phyloP scores from a whole-genome alignment of 1,140 invertebrate species.

The Microvelia longipes region DNA sequence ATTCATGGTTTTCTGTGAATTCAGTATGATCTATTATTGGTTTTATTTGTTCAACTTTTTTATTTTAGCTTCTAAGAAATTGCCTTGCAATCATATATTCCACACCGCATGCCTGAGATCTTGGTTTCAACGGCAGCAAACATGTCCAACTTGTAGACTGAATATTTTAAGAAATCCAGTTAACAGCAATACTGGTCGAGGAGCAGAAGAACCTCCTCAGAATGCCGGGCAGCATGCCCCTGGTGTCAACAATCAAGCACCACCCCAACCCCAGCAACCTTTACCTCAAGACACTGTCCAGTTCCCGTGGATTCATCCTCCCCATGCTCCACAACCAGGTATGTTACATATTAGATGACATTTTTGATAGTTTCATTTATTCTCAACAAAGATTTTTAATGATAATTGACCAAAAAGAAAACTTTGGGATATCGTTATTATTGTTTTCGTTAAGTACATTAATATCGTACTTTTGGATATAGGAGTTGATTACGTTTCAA shows the following conservation, averaged over 20 bases:
- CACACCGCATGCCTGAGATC: constrained; percentile 94
- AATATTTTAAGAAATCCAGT: constrained; percentile 73
- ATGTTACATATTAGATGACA: too few species aligned
- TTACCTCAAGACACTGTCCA: background rate
- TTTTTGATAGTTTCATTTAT: too few species aligned
- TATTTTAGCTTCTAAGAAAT: constrained; percentile 75
- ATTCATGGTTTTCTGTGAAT: too few species aligned
- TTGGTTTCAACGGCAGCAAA: constrained; percentile 99
- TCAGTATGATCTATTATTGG: too few species aligned
- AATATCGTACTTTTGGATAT: too few species aligned
- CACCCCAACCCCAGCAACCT: constrained; percentile 7
- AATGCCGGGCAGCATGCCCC: constrained; percentile 27
- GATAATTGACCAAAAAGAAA: too few species aligned
- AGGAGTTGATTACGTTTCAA: too few species aligned
- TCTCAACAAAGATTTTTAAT: too few species aligned
- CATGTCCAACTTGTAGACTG: constrained; percentile 94
- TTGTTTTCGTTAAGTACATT: too few species aligned
- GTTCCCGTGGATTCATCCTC: constrained; percentile 1
- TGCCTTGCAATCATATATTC: constrained; percentile 99
- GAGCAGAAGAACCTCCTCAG: constrained; percentile 17
- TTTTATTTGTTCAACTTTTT: too few species aligned
- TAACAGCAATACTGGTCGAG: background rate
- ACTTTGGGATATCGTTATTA: too few species aligned
- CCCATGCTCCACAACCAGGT: background rate
- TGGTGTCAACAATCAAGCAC: constrained; percentile 4